Base-by-base conservation (phyloP, 1,140 invertebrate genomes). In the Apolygus lucorum region DNA sequence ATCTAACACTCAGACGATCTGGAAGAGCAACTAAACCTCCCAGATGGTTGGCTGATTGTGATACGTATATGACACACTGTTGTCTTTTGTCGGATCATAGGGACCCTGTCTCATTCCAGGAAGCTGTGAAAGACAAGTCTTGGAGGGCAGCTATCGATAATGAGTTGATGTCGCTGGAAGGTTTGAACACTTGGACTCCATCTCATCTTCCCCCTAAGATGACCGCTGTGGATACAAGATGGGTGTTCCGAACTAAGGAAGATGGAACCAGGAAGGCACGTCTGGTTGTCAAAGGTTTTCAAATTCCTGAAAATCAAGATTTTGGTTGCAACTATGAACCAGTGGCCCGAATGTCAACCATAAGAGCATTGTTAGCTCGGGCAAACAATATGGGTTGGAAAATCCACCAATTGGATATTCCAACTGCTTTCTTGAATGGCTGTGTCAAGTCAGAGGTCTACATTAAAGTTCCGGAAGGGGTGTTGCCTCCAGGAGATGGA, bases 261-360 rank as follows among this genome's bases (percentile, higher is more conserved):
- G 65, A 75, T 71, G 74, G 70, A 25, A 68, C 67, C 17, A 76
- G 73, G 52, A 74, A 76, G 68, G 74, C 73, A 17, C 67, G 74
- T 54, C 25, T 76, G 27, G 73, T 76, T 28, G 74, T 70, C 67
- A 75, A 70, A 73, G 71, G 73, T n/a, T 75, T 73, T 70, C 70
- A 74, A 68, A 28, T 67, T 34, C 34, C 52, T 13, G 2, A 49
- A 28, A 64, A 67, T 14, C 27, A 71, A 22, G 28, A 42, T n/a
- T 69, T 22, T 28, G 25, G 49, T 25, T 75, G 76, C 69, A 69
- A 73, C 13, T 75, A 73, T 49, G 72, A 74, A 11, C 76, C 76
- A 28, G 75, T 73, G 17, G n/a, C 28, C 8, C n/a, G 42, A 25
- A 24, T 67, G 42, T 49, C 34, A 25, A 70, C 34, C 74, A 42